A percentile compares a stretch with the other conserved stretches of the same genome.
Evolutionary conservation across 1,140 invertebrate species (phyloP).

Genomic region (Anastrepha ludens): DNA sequence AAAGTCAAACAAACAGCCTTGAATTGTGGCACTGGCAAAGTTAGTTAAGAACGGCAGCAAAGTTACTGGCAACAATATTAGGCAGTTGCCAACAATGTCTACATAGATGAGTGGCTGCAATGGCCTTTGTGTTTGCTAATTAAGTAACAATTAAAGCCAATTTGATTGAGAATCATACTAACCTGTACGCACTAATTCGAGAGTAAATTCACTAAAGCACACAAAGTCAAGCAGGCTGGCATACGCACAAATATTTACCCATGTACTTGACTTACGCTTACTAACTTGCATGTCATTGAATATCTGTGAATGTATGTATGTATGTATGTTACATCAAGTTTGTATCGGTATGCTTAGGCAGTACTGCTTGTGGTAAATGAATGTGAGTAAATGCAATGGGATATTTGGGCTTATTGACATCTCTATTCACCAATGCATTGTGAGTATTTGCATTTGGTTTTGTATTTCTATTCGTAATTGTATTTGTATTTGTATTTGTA

Average conservation of each 20-base stretch:
- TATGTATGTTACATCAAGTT: too few species aligned
- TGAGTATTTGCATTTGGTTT: too few species aligned
- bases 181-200: background rate
- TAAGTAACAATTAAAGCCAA: conserved; percentile 53
- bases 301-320: background rate
- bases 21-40: background rate
- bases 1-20: background rate
- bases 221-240: background rate
- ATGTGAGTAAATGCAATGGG: too few species aligned
- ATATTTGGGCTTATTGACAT: too few species aligned
- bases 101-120: background rate
- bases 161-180: conserved; percentile 16
- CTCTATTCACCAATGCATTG: too few species aligned
- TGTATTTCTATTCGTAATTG: too few species aligned
- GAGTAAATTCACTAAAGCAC: conserved; percentile 22
- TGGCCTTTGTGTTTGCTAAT: conserved; percentile 49
- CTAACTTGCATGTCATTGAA: too few species aligned
- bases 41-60: background rate
- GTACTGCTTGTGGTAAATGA: too few species aligned
- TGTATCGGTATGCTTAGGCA: too few species aligned
- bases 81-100: conserved; percentile 17
- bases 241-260: background rate
- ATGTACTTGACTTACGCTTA: background rate
- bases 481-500: too few species aligned
- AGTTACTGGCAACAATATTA: conserved; percentile 13